A percentile compares a stretch with the other conserved stretches of the same genome.
phyloP scores from a whole-genome alignment of 2,888 invertebrate genomes.

The Thera obeliscata region DNA sequence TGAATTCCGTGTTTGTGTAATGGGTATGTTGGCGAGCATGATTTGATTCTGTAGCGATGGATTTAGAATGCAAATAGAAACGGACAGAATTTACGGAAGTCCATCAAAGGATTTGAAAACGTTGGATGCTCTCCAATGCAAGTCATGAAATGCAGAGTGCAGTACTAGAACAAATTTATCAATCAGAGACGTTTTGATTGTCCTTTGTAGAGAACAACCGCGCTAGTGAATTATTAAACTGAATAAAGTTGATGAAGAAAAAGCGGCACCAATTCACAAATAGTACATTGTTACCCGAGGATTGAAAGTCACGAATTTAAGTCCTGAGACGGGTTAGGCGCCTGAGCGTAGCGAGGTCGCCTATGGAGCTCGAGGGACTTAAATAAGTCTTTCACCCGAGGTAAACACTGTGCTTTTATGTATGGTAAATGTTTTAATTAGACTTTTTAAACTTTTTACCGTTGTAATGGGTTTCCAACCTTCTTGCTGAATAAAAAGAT shows the following conservation, averaged over 20 bases:
- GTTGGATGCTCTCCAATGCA: conserved; percentile 50
- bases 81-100: conserved; percentile 35
- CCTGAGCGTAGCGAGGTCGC: too few relatives aligned
- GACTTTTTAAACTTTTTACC: too few relatives aligned
- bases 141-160: conserved; percentile 45
- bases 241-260: neutral
- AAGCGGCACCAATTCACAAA: too few relatives aligned
- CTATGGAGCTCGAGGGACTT: too few relatives aligned
- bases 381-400: too few relatives aligned
- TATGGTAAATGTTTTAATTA: too few relatives aligned
- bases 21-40: conserved; percentile 11
- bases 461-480: too few relatives aligned
- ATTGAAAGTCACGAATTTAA: too few relatives aligned
- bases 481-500: too few relatives aligned
- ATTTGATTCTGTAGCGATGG: conserved; percentile 28
- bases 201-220: conserved; percentile 41
- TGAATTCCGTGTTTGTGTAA: conserved; percentile 22
- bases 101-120: conserved; percentile 46
- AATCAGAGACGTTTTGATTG: conserved; percentile 48
- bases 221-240: conserved; percentile 27
- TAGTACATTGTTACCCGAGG: too few relatives aligned
- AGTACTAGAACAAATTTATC: conserved; percentile 47
- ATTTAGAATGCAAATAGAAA: conserved; percentile 39
- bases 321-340: too few relatives aligned
- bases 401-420: too few relatives aligned